Evolutionary conservation across 2,797 vertebrate species (phyloP), one percentile per base, ranked within the genome.

Genomic region (Protonibea diacanthus): DNA sequence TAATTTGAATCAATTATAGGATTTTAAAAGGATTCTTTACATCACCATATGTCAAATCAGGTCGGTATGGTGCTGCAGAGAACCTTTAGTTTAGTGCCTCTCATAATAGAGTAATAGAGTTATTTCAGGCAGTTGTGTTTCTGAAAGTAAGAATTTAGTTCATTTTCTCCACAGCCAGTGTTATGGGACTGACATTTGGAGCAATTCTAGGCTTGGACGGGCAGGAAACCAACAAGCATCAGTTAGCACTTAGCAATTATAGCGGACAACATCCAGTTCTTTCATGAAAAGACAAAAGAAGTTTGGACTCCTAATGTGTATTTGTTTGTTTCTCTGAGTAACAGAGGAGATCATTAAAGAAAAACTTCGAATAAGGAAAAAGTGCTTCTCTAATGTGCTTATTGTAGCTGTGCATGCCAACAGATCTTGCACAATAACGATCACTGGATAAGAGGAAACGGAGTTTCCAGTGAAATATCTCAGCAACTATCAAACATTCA

Each of bases 1-100:
- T 59, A 11, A 57, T 74, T 48, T 48, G 27, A n/a, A 65, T 70
- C 15, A 74, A 21, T 70, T 60, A 55, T 5, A 17, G 6, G 57
- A 38, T 18, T 57, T 49, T 72, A 5, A 47, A 70, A 68, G 15
- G 57, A 27, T 49, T 76, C 38, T 27, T 55, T 60, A 27, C 42
- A 27, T 52, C 5, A 40, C 12, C 20, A 47, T 20, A 45, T 57
- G 13, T 58, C 6, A 62, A 51, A 58, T n/a, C n/a, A 12, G 18
- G 2, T 56, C n/a, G 11, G 4, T 20, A 38, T 10, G 11, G 15
- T 25, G 49, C 27, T 29, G n/a, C 10, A 52, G 63, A 68, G 0
- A 27, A 45, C 3, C 12, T 61, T 25, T 52, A n/a, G 38, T 38
- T 58, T 2, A 29, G 13, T 23, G 20, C 3, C 40, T 53, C n/a